Evolutionary conservation across 2,888 invertebrate genomes (phyloP).

Genomic region (Subacronicta megacephala): DNA sequence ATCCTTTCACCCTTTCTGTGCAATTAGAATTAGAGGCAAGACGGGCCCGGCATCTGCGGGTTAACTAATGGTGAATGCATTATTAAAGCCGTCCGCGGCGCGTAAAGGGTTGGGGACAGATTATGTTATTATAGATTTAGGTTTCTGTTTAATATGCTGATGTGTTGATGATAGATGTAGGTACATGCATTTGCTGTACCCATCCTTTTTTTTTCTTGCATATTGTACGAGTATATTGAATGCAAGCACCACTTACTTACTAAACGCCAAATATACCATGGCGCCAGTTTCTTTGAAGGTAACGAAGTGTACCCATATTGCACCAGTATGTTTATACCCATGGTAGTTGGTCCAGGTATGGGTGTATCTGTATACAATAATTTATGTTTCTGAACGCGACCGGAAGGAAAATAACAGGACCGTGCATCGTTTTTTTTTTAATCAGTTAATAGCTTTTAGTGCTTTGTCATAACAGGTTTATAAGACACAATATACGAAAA

Average conservation of each 20-base stretch:
- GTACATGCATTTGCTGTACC: slow-evolving; percentile 11
- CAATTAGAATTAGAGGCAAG: slow-evolving; percentile 85
- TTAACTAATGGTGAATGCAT: slow-evolving; percentile 88
- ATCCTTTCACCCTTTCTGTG: slow-evolving; percentile 82
- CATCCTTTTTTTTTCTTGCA: not conserved
- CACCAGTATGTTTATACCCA: too few species aligned
- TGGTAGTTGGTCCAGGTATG: too few species aligned
- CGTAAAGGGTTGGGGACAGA: slow-evolving; percentile 83
- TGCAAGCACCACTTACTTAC: too few species aligned
- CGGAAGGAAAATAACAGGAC: too few species aligned
- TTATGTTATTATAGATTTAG: slow-evolving; percentile 81
- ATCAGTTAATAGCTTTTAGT: too few species aligned
- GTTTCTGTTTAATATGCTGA: slow-evolving; percentile 65
- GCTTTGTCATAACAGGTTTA: slow-evolving; percentile 28
- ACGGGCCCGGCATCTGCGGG: slow-evolving; percentile 82
- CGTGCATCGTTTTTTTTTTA: too few species aligned
- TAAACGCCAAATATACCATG: too few species aligned
- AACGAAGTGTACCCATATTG: too few species aligned
- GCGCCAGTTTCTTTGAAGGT: too few species aligned
- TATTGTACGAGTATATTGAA: not conserved
- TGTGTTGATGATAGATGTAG: slow-evolving; percentile 58
- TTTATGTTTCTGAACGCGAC: too few species aligned
- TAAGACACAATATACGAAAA: slow-evolving; percentile 30
- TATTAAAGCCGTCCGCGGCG: slow-evolving; percentile 80
- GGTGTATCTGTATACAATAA: too few species aligned